Conservation (phyloP, 2,888 invertebrate genomes). For the Frankliniella fusca region DNA sequence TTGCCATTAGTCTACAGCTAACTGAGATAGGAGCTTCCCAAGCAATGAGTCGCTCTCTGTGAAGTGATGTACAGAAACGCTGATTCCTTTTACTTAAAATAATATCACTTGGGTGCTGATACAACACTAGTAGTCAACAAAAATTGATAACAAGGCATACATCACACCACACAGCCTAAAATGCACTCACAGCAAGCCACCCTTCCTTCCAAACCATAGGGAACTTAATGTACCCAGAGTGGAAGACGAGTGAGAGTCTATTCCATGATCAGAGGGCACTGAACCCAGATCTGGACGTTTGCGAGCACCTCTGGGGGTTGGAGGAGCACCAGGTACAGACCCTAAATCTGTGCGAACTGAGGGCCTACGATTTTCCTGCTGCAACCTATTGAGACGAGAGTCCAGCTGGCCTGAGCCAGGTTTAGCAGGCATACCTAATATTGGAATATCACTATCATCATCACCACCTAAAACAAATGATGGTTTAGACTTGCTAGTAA, state of each 20-base stretch:
- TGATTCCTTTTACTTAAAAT: conserved; percentile 8
- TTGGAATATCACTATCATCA: conserved; percentile 16
- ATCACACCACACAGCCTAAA: conserved; percentile 22
- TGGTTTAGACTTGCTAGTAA: conserved; percentile 37
- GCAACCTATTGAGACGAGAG: conserved; percentile 46
- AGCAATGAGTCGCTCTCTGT: conserved; percentile 2
- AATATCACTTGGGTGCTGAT: conserved; percentile 26
- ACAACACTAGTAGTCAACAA: conserved; percentile 18
- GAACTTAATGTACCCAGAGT: conserved; percentile 71
- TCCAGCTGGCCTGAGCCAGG: conserved; percentile 57
- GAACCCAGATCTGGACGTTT: conserved; percentile 35
- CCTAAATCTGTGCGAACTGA: conserved; percentile 45
- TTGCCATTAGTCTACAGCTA: conserved; percentile 13
- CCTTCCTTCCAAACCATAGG: conserved; percentile 77
- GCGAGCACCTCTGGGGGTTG: conserved; percentile 39
- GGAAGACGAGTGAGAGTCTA: conserved; percentile 32
- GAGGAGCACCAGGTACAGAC: conserved; percentile 42
- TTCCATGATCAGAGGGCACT: background rate
- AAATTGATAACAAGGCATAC: background rate
- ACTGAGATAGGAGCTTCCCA: conserved; percentile 4
- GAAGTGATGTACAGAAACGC: background rate
- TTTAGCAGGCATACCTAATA: conserved; percentile 44
- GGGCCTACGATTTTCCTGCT: conserved; percentile 52
- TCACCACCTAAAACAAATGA: conserved; percentile 18
- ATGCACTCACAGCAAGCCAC: conserved; percentile 63